Evolutionary conservation across 2,888 invertebrate species (phyloP).

Genomic region (Bimastos eiseni): DNA sequence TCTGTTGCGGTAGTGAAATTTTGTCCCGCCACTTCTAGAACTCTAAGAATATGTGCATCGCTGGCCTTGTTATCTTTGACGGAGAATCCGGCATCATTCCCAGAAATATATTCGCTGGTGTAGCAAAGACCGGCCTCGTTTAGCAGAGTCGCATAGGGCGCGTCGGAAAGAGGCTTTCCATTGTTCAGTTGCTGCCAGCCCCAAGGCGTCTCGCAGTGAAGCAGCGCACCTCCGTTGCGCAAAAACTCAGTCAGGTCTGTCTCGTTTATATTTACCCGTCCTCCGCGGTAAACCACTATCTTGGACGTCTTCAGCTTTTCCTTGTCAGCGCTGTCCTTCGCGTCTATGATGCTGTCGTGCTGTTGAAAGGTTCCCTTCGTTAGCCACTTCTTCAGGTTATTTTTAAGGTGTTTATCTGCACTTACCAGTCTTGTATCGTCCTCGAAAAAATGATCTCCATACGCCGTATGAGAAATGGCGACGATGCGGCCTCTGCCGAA

Average conservation of each 20-base stretch:
- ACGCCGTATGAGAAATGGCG: too few relatives aligned
- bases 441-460: background rate
- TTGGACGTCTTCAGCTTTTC: background rate
- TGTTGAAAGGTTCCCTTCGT: background rate
- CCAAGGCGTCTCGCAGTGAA: slow-evolving; percentile 44
- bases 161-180: slow-evolving; percentile 35
- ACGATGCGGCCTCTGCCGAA: too few relatives aligned
- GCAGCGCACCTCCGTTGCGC: slow-evolving; percentile 39
- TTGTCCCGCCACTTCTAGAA: background rate
- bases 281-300: background rate
- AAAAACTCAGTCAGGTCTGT: slow-evolving; percentile 28
- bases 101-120: slow-evolving; percentile 23
- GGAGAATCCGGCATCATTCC: background rate
- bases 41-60: background rate
- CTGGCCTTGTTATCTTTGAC: background rate
- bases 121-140: slow-evolving; percentile 32
- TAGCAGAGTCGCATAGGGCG: slow-evolving; percentile 37
- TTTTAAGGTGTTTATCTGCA: background rate
- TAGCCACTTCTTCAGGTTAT: slow-evolving; percentile 30
- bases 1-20: background rate
- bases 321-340: background rate
- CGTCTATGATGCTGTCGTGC: slow-evolving; percentile 15
- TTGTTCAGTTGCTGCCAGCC: slow-evolving; percentile 40
- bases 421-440: background rate
- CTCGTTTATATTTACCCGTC: background rate